Evolutionary conservation across 2,888 invertebrate genomes (phyloP).

Genomic region (Amitus sp.): DNA sequence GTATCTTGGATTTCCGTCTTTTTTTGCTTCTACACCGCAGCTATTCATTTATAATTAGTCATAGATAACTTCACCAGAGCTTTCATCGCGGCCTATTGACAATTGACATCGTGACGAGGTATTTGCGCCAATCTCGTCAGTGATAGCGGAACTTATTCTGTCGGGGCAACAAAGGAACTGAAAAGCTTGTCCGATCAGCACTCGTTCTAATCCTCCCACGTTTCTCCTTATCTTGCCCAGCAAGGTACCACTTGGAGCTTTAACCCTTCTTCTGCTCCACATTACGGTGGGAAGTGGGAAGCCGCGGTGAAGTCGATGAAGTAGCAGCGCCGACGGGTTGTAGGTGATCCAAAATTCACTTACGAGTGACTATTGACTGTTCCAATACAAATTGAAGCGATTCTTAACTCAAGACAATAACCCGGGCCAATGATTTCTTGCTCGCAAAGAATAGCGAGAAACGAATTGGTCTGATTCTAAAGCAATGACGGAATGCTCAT

Average conservation of each 20-base stretch:
- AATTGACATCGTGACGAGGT: conserved; percentile 40
- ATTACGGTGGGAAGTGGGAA: conserved; percentile 52
- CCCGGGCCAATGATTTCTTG: too few species aligned
- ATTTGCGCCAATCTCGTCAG: conserved; percentile 24
- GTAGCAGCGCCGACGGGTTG: conserved; percentile 40
- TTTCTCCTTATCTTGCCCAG: conserved; percentile 7
- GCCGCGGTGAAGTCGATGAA: conserved; percentile 50
- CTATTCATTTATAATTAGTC: conserved; percentile 26
- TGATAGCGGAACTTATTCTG: conserved; percentile 43
- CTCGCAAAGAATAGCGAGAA: too few species aligned
- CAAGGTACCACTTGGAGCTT: conserved; percentile 42
- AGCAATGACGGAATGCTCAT: too few species aligned
- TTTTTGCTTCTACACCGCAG: conserved; percentile 16
- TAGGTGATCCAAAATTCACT: conserved; percentile 39
- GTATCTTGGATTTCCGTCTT: conserved; percentile 12
- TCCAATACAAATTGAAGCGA: conserved; percentile 33
- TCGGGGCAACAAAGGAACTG: conserved; percentile 28
- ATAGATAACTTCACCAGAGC: conserved; percentile 30
- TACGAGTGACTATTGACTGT: conserved; percentile 46
- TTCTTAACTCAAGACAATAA: conserved; percentile 47
- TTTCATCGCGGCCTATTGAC: conserved; percentile 34
- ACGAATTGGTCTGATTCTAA: too few species aligned
- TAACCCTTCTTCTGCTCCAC: conserved; percentile 44
- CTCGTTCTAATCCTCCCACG: too few species aligned
- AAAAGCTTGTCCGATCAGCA: conserved; percentile 8